Conservation (phyloP, 2,797 vertebrate species). For the Morus bassanus region DNA sequence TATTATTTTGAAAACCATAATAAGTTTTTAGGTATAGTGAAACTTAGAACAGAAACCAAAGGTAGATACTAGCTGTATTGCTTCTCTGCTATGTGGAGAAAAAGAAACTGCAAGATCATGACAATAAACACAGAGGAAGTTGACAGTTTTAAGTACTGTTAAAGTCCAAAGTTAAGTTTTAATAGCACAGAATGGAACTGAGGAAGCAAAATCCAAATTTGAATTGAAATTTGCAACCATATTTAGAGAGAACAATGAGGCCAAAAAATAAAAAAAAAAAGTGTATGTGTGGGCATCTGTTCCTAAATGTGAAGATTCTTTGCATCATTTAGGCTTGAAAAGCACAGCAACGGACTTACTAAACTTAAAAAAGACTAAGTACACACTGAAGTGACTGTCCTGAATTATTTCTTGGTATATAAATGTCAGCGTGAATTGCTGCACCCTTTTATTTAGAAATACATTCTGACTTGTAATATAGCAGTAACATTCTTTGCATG, state of each 20-base stretch:
- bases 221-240: background rate
- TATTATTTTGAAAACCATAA: background rate
- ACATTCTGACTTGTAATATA: background rate
- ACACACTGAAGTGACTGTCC: background rate
- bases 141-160: background rate
- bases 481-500: background rate
- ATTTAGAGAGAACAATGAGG: background rate
- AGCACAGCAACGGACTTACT: background rate
- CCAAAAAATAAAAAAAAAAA: background rate
- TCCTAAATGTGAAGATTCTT: background rate
- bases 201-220: background rate
- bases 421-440: background rate
- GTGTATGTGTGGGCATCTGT: background rate
- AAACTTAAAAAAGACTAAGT: background rate
- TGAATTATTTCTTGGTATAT: background rate
- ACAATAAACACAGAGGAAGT: background rate
- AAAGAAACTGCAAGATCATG: background rate
- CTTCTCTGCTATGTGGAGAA: background rate
- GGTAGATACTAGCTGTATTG: background rate
- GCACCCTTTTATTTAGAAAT: background rate
- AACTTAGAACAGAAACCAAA: background rate
- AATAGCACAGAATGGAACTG: background rate
- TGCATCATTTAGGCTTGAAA: background rate
- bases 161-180: background rate
- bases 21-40: background rate